phyloP scores from a whole-genome alignment of 2,888 invertebrate species.

The Elegia similella region DNA sequence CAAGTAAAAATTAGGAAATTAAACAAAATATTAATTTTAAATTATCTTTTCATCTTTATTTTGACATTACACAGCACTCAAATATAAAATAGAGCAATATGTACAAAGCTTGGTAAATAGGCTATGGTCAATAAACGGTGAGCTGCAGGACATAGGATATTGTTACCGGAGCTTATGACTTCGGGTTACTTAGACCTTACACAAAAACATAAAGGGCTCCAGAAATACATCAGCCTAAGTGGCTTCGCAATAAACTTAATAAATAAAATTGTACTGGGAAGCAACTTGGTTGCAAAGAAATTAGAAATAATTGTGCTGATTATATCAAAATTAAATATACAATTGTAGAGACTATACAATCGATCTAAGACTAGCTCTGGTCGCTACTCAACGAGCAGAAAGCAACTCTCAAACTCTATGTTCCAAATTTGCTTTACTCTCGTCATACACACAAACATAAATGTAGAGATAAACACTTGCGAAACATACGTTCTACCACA shows the following conservation, averaged over 20 bases:
- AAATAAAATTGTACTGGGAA: conserved; percentile 37
- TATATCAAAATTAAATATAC: conserved; percentile 4
- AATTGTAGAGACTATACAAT: conserved; percentile 28
- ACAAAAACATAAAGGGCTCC: conserved; percentile 21
- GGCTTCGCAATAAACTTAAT: conserved; percentile 40
- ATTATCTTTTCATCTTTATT: conserved; percentile 46
- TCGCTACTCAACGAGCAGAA: conserved; percentile 61
- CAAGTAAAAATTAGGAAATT: conserved; percentile 14
- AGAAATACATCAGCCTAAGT: conserved; percentile 19
- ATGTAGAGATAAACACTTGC: conserved; percentile 61
- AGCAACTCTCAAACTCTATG: background rate
- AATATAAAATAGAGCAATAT: conserved; percentile 49
- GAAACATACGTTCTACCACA: conserved; percentile 44
- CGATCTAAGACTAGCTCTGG: conserved; percentile 68
- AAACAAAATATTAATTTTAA: conserved; percentile 32
- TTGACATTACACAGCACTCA: conserved; percentile 38
- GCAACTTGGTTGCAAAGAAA: conserved; percentile 64
- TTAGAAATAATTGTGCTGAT: conserved; percentile 34
- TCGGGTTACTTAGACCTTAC: background rate
- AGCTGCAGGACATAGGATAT: conserved; percentile 27
- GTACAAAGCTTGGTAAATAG: conserved; percentile 57
- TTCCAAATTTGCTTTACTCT: conserved; percentile 46
- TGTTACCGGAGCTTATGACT: background rate
- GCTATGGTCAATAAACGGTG: conserved; percentile 48
- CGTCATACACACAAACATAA: conserved; percentile 54